Base-by-base conservation (phyloP, 2,113 vertebrate species). In the Neoarius graeffei region DNA sequence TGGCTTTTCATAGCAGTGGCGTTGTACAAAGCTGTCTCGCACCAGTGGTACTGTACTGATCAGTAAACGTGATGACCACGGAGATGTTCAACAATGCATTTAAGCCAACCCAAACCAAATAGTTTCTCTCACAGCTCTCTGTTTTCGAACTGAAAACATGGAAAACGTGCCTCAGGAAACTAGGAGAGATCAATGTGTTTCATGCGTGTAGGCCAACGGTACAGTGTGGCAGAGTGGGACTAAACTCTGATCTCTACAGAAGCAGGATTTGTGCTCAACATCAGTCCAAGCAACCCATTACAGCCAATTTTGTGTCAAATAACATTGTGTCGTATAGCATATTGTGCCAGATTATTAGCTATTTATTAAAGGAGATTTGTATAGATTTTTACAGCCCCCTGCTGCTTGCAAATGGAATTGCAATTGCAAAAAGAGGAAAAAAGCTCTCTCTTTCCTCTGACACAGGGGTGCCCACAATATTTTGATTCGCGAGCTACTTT, bases 171-270 rank as follows among this genome's bases (percentile, higher is more conserved):
- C 89, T 91, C 89, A 91, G 90, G 90, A 92, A 93, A 93, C 91
- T 93, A 93, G 92, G 89, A 90, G 92, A 90, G 92, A 94, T 93
- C 90, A 93, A 89, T 89, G 88, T 87, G 89, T 92, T 93, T 91
- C 86, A 90, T 88, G 87, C 57, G 83, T 86, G 89, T 90, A 88
- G 80, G 84, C 88, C 91, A 79, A 62, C 69, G 81, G 81, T 76
- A 89, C 91, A 91, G 90, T 89, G 85, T 86, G 89, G 54, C 84
- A 83, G 89, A 88, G 87, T 90, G 85, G 90, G 91, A 91, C 91
- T 66, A 88, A 90, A 87, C 85, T 81, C 87, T 92, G 91, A 94
- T 91, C 92, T 93, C 90, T 92, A 93, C 92, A 92, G 91, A 91
- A 90, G 91, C 89, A 91, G 92, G 90, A 87, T 90, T 89, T 92